These are phyloP conservation scores for Ennomos erosarius DNA, from an alignment of 2,888 invertebrate species.

Conservation along the genomic window DNA sequence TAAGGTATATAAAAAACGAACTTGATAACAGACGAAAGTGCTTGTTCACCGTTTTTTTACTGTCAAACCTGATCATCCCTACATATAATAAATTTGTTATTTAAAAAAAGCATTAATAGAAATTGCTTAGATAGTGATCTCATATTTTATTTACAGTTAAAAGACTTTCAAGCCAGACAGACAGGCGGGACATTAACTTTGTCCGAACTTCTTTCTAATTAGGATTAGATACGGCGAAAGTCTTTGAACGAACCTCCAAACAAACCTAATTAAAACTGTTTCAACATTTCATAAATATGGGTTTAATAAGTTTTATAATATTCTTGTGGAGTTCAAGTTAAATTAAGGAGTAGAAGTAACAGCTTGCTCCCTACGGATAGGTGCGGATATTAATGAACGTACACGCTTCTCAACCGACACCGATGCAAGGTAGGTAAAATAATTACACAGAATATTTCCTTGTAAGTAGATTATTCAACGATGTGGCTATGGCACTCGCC, in stretches of 20 bases:
- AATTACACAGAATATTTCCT: constrained; percentile 30
- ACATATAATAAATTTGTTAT: too few species aligned
- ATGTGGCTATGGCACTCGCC: constrained; percentile 12
- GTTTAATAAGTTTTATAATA: constrained; percentile 23
- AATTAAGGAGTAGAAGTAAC: constrained; percentile 29
- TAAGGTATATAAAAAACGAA: constrained; percentile 38
- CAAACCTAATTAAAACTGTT: constrained; percentile 13
- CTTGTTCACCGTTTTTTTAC: constrained; percentile 27
- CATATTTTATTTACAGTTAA: too few species aligned
- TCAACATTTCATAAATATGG: constrained; percentile 2
- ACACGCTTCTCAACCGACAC: constrained; percentile 13
- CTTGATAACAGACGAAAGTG: constrained; percentile 37
- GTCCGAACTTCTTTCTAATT: constrained; percentile 43
- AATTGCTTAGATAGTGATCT: too few species aligned
- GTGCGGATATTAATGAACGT: constrained; percentile 33
- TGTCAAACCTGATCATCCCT: constrained; percentile 13
- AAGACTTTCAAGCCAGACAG: constrained; percentile 39
- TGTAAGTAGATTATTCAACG: constrained; percentile 30
- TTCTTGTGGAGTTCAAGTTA: constrained; percentile 11
- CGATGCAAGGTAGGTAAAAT: constrained; percentile 27
- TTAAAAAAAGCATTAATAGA: too few species aligned
- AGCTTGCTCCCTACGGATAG: constrained; percentile 34
- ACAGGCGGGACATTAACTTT: constrained; percentile 35
- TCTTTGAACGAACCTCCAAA: constrained; percentile 3
- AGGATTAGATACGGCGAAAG: constrained; percentile 15